Base-by-base conservation (phyloP, 2,888 invertebrate species). In the Fragum whitleyi region DNA sequence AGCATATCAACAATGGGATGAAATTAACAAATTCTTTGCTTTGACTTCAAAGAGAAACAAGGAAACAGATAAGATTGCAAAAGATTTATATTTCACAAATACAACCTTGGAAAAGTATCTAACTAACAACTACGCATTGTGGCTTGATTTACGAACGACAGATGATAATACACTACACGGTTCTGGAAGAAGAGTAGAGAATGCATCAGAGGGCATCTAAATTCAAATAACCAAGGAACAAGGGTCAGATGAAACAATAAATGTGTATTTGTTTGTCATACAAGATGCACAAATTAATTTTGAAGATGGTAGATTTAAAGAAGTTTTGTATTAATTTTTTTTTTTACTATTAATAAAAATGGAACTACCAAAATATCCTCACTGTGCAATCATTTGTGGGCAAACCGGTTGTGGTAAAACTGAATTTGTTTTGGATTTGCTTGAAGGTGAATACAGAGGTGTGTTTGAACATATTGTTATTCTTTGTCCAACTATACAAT, bases 1-100 rank as follows among this genome's bases (percentile, higher is more conserved):
- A 28, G 65, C 85, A 21, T 72, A 87, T 74, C 85, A 87, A 39
- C 76, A 77, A 28, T 87, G 81, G 83, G 85, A 86, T 72, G 82
- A 86, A 51, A 70, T 72, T 32, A 78, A 28, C 26, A 81, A 74
- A 68, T 77, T 47, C 57, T 79, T 85, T 65, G 73, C 75, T 26
- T 55, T 47, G 32, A 59, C 51, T 9, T 51, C 70, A n/a, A 77
- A 77, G 28, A 26, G 76, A 32, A 42, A 71, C 23, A 79, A 77
- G 61, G 62, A 73, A 71, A 74, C 77, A 42, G 23, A 36, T 29
- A 42, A 1, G 36, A 28, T 79, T 29, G 77, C 62, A 42, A 82
- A 82, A 62, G 77, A 77, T 62, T 42, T 76, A 36, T 42, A 2
- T 16, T 7, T 59, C 0, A 11, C 61, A 7, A 29, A 74, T 53